Conservation (phyloP, 1,140 invertebrate genomes). For the Cherax destructor region DNA sequence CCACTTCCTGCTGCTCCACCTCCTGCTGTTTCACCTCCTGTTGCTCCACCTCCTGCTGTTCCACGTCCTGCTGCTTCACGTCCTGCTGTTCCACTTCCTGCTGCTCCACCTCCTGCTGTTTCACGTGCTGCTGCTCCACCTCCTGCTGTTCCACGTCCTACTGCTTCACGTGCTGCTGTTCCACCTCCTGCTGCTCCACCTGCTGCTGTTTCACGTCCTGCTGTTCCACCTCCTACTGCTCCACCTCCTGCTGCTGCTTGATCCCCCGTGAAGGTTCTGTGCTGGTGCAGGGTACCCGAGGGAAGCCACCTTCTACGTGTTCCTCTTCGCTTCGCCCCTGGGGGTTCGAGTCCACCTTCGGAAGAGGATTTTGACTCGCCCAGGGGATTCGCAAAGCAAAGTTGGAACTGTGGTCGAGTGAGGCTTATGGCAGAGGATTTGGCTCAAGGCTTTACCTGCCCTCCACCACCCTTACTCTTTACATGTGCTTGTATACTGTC, state of each 20-base stretch:
- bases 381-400: conserved; percentile 51
- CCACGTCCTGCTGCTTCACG: too few species aligned
- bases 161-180: neutral
- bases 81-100: too few species aligned
- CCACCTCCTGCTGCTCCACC: neutral
- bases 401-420: conserved; percentile 40
- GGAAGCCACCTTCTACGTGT: neutral
- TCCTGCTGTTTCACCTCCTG: too few species aligned
- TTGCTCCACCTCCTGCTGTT: too few species aligned
- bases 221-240: too few species aligned
- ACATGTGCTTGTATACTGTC: conserved; percentile 18
- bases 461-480: conserved; percentile 17
- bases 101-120: too few species aligned
- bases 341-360: conserved; percentile 48
- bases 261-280: neutral
- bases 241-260: neutral
- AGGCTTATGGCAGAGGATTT: conserved; percentile 52
- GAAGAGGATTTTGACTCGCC: conserved; percentile 50
- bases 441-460: conserved; percentile 2
- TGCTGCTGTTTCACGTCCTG: neutral
- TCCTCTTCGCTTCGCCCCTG: neutral
- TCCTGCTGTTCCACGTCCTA: too few species aligned
- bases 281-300: neutral
- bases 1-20: too few species aligned
- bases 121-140: too few species aligned